Conservation (phyloP, 1,140 invertebrate species). For the Heliconius congener region DNA sequence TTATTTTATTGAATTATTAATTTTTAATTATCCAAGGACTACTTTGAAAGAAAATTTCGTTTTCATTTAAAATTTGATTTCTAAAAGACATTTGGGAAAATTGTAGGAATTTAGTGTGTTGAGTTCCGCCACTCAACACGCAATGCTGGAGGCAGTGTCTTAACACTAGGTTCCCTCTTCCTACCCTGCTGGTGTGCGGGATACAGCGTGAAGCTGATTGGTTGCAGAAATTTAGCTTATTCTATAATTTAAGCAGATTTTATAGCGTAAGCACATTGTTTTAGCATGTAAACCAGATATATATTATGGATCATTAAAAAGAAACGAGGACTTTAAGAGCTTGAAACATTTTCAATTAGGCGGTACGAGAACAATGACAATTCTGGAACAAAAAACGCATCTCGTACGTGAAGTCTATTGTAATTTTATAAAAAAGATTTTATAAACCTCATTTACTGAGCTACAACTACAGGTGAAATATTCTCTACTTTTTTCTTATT, state of each 20-base stretch:
- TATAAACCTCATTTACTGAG: background rate
- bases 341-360: constrained; percentile 32
- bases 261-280: background rate
- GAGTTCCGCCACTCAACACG: too few species aligned
- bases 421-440: constrained; percentile 17
- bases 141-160: too few species aligned
- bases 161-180: too few species aligned
- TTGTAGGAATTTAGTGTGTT: too few species aligned
- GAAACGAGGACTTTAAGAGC: constrained; percentile 9
- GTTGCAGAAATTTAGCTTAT: too few species aligned
- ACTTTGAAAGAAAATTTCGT: background rate
- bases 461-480: background rate
- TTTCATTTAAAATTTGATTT: too few species aligned
- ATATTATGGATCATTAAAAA: background rate
- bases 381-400: constrained; percentile 24
- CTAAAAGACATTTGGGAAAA: too few species aligned
- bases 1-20: constrained; percentile 25
- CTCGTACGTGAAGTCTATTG: constrained; percentile 15
- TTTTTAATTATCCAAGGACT: constrained; percentile 17
- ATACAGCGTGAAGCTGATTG: too few species aligned
- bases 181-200: too few species aligned
- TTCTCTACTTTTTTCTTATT: background rate
- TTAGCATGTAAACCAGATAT: background rate
- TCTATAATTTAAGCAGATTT: too few species aligned
- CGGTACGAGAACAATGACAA: constrained; percentile 20